A percentile compares a stretch with the other conserved stretches of the same genome.
phyloP scores from a whole-genome alignment of 2,113 vertebrate genomes.

The Ploceus nigricollis region DNA sequence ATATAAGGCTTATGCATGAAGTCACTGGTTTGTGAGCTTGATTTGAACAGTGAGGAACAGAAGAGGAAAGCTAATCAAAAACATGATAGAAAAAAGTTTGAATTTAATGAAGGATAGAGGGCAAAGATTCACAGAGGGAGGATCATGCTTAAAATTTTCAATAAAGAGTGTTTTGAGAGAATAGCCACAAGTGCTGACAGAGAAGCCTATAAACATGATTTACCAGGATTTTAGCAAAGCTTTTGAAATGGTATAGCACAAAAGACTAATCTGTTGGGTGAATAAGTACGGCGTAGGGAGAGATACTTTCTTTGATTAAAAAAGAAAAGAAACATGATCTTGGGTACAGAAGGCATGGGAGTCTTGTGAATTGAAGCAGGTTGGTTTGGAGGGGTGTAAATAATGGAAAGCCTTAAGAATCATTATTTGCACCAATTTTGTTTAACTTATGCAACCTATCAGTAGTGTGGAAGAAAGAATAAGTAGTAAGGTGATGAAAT shows the following conservation, averaged over 20 bases:
- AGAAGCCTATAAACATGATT: conserved; percentile 18
- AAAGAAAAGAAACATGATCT: background rate
- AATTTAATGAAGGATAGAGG: conserved; percentile 34
- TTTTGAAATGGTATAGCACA: background rate
- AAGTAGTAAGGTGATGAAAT: conserved; percentile 13
- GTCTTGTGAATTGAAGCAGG: background rate
- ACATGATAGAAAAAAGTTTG: conserved; percentile 6
- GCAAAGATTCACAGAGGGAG: background rate
- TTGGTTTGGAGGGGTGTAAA: background rate
- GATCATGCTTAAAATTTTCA: conserved; percentile 36
- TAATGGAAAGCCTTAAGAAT: background rate
- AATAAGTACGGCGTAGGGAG: conserved; percentile 3
- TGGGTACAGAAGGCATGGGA: background rate
- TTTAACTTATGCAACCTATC: background rate
- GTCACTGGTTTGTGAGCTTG: conserved; percentile 17
- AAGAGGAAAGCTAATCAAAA: conserved; percentile 13
- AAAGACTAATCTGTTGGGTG: conserved; percentile 42
- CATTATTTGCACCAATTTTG: background rate
- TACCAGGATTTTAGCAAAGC: conserved; percentile 44
- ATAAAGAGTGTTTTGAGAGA: conserved; percentile 32
- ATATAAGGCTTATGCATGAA: background rate
- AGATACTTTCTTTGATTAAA: conserved; percentile 42
- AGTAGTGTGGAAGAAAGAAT: background rate
- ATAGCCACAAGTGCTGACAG: conserved; percentile 19
- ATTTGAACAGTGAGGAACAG: conserved; percentile 13